A percentile compares a stretch with the other conserved stretches of the same genome.
Evolutionary conservation across 64 coral and sea anemone species (phyloP).

Genomic region (Orbicella faveolata): DNA sequence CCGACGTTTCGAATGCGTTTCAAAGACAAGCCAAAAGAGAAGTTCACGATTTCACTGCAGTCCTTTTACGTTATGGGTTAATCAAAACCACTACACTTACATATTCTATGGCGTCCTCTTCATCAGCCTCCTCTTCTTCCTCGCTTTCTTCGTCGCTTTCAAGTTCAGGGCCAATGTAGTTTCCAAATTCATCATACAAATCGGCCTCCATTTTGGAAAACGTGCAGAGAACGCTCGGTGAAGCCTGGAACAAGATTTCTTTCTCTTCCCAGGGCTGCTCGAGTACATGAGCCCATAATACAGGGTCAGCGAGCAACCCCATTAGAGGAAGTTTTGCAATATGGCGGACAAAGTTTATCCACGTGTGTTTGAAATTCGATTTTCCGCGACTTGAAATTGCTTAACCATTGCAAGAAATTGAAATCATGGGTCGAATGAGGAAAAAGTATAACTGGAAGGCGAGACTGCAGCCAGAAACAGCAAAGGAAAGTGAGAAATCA

Average conservation of each 20-base stretch:
- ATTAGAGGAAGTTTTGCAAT: not conserved
- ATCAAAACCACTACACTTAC: constrained; percentile 50
- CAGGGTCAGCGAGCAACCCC: not conserved
- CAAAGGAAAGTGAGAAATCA: not conserved
- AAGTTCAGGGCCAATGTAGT: constrained; percentile 98
- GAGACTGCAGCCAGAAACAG: constrained; percentile 47
- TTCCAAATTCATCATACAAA: constrained; percentile 99
- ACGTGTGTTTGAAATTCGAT: not conserved
- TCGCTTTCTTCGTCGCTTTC: constrained; percentile 95
- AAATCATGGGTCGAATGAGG: constrained; percentile 72
- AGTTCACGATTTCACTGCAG: constrained; percentile 6
- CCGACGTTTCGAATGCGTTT: constrained; percentile 9
- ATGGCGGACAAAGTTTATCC: constrained; percentile 1
- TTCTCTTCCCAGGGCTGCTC: not conserved
- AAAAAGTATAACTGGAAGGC: constrained; percentile 98
- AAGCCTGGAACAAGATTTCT: constrained; percentile 7
- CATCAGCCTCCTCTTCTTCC: constrained; percentile 74
- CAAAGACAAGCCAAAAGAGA: not conserved
- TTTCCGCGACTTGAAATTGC: not conserved
- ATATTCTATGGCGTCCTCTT: constrained; percentile 76
- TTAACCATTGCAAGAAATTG: not conserved
- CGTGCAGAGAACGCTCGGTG: constrained; percentile 53
- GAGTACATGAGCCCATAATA: not conserved
- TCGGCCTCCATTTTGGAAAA: constrained; percentile 99
- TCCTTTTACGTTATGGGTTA: not conserved